Evolutionary conservation across 2,888 invertebrate genomes (phyloP).

Genomic region (Caenorhabditis panamensis): DNA sequence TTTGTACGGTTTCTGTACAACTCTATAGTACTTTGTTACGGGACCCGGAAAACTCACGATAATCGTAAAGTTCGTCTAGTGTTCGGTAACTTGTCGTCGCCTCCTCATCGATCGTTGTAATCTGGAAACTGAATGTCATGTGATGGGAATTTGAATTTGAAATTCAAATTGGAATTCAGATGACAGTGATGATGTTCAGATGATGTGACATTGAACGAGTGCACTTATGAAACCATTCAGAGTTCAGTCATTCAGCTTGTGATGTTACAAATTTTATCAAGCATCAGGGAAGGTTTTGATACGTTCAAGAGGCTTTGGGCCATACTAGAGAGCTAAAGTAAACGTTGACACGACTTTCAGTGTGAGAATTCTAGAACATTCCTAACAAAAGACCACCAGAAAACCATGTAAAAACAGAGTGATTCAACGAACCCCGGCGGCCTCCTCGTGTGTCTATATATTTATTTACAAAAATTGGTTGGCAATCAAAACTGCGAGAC

Average conservation of each 20-base stretch:
- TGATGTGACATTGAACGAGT: neutral
- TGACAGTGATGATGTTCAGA: neutral
- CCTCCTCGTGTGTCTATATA: neutral
- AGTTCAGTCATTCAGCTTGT: too few species aligned
- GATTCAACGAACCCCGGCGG: neutral
- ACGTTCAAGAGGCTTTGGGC: too few species aligned
- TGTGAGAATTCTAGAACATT: too few species aligned
- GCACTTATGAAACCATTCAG: neutral
- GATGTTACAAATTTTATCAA: too few species aligned
- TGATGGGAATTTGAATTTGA: slow-evolving; percentile 25
- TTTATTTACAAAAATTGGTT: slow-evolving; percentile 7
- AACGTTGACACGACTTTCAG: too few species aligned
- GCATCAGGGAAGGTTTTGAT: too few species aligned
- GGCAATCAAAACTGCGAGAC: neutral
- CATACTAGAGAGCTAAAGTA: too few species aligned
- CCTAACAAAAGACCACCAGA: neutral
- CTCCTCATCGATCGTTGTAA: slow-evolving; percentile 54
- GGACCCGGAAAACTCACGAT: slow-evolving; percentile 19
- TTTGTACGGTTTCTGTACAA: neutral
- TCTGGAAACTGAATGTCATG: slow-evolving; percentile 17
- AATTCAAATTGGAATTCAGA: neutral
- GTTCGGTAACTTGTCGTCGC: slow-evolving; percentile 31
- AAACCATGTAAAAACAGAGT: neutral
- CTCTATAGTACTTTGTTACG: too few species aligned
- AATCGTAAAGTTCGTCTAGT: slow-evolving; percentile 30